phyloP scores from a whole-genome alignment of 2,113 vertebrate genomes.

The Etia nguti region DNA sequence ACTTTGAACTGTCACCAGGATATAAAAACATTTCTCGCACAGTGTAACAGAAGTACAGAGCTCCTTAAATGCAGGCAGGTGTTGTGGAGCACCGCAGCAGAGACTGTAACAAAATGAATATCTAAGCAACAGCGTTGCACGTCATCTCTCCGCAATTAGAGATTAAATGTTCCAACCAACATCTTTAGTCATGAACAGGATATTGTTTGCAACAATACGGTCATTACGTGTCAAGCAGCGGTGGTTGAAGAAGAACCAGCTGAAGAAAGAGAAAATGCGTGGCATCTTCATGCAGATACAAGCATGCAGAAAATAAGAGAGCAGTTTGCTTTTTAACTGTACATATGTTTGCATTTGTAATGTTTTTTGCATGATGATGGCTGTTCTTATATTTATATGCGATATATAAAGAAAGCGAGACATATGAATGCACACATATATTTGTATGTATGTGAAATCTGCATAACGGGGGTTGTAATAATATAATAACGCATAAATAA shows the following conservation, averaged over 20 bases:
- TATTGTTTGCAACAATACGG: not conserved
- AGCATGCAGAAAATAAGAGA: not conserved
- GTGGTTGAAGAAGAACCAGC: not conserved
- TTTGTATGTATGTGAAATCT: not conserved
- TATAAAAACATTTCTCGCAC: not conserved
- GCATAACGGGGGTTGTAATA: not conserved
- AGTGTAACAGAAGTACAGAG: not conserved
- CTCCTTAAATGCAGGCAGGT: not conserved
- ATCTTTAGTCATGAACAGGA: not conserved
- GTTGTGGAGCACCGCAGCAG: not conserved
- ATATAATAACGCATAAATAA: not conserved
- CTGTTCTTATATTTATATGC: not conserved
- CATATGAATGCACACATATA: not conserved
- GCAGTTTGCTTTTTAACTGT: not conserved
- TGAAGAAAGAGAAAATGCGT: not conserved
- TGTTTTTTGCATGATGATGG: not conserved
- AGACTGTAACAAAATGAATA: not conserved
- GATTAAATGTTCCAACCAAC: not conserved
- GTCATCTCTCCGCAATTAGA: not conserved
- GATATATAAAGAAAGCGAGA: not conserved
- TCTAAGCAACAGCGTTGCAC: not conserved
- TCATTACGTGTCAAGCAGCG: not conserved
- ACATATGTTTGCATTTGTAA: not conserved
- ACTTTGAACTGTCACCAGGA: conserved; percentile 14
- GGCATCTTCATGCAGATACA: not conserved